phyloP scores from a whole-genome alignment of 1,140 invertebrate genomes.

The Euwallacea fornicatus region DNA sequence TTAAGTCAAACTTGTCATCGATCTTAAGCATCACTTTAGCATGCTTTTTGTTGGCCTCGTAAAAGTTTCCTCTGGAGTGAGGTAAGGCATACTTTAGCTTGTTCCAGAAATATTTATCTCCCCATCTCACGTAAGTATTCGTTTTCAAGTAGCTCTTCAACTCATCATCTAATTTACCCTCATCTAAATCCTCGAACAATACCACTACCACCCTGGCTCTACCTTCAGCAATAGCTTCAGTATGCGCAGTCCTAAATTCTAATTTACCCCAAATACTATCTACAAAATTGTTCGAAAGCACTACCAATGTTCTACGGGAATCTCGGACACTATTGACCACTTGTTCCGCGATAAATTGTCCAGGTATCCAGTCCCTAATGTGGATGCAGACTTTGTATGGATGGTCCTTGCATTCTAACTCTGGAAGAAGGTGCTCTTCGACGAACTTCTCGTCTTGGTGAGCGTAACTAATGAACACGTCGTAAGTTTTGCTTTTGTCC shows the following conservation, averaged over 20 bases:
- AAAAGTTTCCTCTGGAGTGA: slow-evolving; percentile 28
- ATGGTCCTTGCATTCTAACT: slow-evolving; percentile 64
- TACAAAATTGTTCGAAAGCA: slow-evolving; percentile 80
- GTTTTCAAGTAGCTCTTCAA: slow-evolving; percentile 75
- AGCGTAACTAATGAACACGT: slow-evolving; percentile 87
- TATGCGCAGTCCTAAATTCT: slow-evolving; percentile 82
- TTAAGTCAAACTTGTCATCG: slow-evolving; percentile 31
- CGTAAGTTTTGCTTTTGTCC: slow-evolving; percentile 77
- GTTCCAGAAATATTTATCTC: slow-evolving; percentile 84
- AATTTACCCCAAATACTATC: slow-evolving; percentile 81
- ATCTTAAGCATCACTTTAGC: slow-evolving; percentile 31
- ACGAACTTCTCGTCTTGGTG: slow-evolving; percentile 79
- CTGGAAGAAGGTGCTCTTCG: slow-evolving; percentile 64
- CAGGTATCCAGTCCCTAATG: slow-evolving; percentile 76
- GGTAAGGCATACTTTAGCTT: slow-evolving; percentile 70
- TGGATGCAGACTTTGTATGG: slow-evolving; percentile 75
- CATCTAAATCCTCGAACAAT: slow-evolving; percentile 72
- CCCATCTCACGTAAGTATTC: slow-evolving; percentile 86
- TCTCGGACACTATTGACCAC: slow-evolving; percentile 76
- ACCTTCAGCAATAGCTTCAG: slow-evolving; percentile 71
- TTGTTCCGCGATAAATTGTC: slow-evolving; percentile 77
- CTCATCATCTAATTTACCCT: slow-evolving; percentile 70
- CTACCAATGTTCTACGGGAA: slow-evolving; percentile 79
- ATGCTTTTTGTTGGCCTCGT: slow-evolving; percentile 17
- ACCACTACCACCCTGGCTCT: slow-evolving; percentile 67